A percentile compares a stretch with the other conserved stretches of the same genome.
Conservation (phyloP, 1,140 invertebrate genomes). For the Heliconius melpomene region DNA sequence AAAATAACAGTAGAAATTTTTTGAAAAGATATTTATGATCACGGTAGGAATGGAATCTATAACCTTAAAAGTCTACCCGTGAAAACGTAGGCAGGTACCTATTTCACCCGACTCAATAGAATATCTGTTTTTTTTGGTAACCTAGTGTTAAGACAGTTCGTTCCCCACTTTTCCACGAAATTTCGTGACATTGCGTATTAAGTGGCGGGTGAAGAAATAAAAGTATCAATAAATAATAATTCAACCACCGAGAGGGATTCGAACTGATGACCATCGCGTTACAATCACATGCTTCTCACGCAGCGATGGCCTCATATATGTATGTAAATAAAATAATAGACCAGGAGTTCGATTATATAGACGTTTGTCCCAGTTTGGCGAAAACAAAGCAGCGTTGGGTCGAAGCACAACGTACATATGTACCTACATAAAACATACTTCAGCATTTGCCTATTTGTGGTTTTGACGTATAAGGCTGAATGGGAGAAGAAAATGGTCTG, state of each 20-base stretch:
- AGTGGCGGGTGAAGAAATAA: no score
- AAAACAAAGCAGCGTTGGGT: constrained; percentile 5
- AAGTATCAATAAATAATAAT: no score
- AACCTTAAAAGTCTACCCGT: neutral
- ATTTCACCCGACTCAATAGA: neutral
- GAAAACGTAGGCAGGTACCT: neutral
- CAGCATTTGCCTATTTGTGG: neutral
- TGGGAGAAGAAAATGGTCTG: no score
- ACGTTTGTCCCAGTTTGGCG: neutral
- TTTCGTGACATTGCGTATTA: no score
- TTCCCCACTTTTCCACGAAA: no score
- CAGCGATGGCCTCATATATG: no score
- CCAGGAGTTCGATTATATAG: neutral
- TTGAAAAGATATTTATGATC: neutral
- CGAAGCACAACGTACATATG: neutral
- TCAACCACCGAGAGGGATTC: no score
- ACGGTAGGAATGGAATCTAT: neutral
- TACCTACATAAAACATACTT: neutral
- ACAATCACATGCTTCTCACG: no score
- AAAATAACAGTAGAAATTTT: neutral
- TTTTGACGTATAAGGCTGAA: no score
- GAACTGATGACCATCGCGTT: no score
- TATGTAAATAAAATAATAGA: no score
- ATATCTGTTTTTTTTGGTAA: neutral
- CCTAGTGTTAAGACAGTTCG: no score